Conservation (phyloP, 2,888 invertebrate genomes). For the Xestia c-nigrum region DNA sequence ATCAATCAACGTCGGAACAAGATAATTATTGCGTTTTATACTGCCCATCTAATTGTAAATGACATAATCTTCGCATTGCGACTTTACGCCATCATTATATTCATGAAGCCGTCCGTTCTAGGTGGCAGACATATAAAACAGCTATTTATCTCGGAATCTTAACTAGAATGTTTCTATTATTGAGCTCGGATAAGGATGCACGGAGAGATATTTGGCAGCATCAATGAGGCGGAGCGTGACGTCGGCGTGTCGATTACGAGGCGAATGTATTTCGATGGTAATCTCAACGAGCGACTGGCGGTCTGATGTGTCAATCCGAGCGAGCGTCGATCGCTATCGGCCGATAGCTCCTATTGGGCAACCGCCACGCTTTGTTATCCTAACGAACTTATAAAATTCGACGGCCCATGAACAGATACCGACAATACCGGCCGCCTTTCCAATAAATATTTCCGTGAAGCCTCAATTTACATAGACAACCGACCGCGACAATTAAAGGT, state of each 20-base stretch:
- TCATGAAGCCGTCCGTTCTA: slow-evolving; percentile 58
- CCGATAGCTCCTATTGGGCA: slow-evolving; percentile 87
- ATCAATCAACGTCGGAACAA: slow-evolving; percentile 80
- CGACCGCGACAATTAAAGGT: slow-evolving; percentile 70
- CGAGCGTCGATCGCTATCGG: slow-evolving; percentile 84
- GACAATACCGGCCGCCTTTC: slow-evolving; percentile 77
- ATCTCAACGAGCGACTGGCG: slow-evolving; percentile 83
- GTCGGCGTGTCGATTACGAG: slow-evolving; percentile 85
- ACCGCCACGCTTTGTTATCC: slow-evolving; percentile 88
- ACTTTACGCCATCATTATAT: slow-evolving; percentile 56
- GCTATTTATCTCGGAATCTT: slow-evolving; percentile 53
- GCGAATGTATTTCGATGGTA: slow-evolving; percentile 85
- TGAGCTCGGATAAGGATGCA: slow-evolving; percentile 61
- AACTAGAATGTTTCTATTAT: slow-evolving; percentile 61
- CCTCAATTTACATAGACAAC: slow-evolving; percentile 67
- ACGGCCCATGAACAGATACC: slow-evolving; percentile 77
- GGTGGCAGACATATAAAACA: slow-evolving; percentile 58
- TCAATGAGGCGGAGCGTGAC: slow-evolving; percentile 81
- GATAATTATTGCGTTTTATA: slow-evolving; percentile 75
- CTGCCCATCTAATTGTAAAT: slow-evolving; percentile 58
- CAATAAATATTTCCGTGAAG: slow-evolving; percentile 70
- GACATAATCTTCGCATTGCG: slow-evolving; percentile 60
- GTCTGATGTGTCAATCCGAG: slow-evolving; percentile 89
- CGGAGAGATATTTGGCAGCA: slow-evolving; percentile 78
- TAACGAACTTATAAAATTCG: slow-evolving; percentile 86